Conservation (phyloP, 2,113 vertebrate genomes). For the Chelonoidis abingdonii region DNA sequence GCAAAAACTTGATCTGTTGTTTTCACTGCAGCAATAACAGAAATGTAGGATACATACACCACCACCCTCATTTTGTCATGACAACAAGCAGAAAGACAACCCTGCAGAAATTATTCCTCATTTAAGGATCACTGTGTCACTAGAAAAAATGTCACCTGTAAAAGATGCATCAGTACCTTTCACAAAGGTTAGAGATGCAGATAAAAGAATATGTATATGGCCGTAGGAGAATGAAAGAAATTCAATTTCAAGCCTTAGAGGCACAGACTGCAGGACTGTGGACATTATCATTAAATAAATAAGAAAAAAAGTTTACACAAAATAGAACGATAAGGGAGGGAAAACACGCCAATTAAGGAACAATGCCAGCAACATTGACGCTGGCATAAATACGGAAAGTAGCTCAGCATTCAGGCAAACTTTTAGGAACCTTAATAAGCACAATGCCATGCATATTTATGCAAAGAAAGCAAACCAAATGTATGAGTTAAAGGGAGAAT, state of each 20-base stretch:
- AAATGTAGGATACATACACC: not conserved
- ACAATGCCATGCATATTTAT: not conserved
- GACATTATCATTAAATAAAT: not conserved
- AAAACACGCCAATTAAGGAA: rapidly evolving
- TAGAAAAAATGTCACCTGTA: not conserved
- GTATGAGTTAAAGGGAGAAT: not conserved
- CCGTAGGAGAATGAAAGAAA: not conserved
- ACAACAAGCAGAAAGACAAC: not conserved
- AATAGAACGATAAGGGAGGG: not conserved
- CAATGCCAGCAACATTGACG: not conserved
- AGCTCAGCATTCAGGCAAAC: not conserved
- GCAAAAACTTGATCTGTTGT: not conserved
- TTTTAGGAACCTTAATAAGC: not conserved
- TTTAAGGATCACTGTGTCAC: not conserved
- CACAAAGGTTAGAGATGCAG: not conserved
- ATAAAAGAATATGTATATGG: not conserved
- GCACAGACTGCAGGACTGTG: not conserved
- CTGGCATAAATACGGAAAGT: not conserved
- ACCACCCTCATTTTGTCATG: not conserved
- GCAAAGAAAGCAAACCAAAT: not conserved
- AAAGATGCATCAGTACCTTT: not conserved
- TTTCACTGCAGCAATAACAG: not conserved
- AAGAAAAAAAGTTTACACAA: not conserved
- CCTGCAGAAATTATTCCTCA: not conserved
- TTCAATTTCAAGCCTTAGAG: not conserved